These are phyloP conservation scores for Panzeria rudis DNA, from an alignment of 2,888 invertebrate genomes.

Conservation along the genomic window DNA sequence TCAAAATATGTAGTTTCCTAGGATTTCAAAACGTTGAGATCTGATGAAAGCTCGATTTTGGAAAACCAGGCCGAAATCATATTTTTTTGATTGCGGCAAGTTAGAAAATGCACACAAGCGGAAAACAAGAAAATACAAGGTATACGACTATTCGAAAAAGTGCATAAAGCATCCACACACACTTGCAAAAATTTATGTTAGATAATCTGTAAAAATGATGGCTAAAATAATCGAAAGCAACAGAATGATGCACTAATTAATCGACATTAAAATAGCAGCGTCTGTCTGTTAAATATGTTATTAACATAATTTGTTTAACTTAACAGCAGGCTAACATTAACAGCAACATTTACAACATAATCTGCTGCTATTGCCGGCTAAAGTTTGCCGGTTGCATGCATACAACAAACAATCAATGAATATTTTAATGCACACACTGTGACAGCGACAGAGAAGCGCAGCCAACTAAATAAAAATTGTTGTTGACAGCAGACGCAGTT, in stretches of 20 bases:
- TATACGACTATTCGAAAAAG: too few species aligned
- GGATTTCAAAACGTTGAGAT: too few species aligned
- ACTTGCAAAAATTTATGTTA: neutral
- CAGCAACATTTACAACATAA: conserved; percentile 50
- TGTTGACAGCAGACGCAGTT: conserved; percentile 68
- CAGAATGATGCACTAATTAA: neutral
- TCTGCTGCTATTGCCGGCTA: conserved; percentile 17
- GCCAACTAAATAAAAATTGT: conserved; percentile 64
- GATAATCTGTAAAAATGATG: neutral
- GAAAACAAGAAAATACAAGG: too few species aligned
- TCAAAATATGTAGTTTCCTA: too few species aligned
- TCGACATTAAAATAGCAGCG: neutral
- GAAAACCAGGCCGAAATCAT: too few species aligned
- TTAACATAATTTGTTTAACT: conserved; percentile 40
- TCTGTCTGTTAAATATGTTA: conserved; percentile 15
- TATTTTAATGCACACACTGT: conserved; percentile 28
- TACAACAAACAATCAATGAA: conserved; percentile 46
- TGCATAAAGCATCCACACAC: too few species aligned
- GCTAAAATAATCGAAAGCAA: neutral
- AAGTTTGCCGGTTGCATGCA: conserved; percentile 23
- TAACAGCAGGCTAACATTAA: conserved; percentile 38
- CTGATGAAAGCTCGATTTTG: too few species aligned
- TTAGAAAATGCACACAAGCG: too few species aligned
- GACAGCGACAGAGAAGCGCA: conserved; percentile 47
- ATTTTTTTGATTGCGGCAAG: too few species aligned